Base-by-base conservation (phyloP, 2,113 vertebrate species). In the Nansenia antarctica region DNA sequence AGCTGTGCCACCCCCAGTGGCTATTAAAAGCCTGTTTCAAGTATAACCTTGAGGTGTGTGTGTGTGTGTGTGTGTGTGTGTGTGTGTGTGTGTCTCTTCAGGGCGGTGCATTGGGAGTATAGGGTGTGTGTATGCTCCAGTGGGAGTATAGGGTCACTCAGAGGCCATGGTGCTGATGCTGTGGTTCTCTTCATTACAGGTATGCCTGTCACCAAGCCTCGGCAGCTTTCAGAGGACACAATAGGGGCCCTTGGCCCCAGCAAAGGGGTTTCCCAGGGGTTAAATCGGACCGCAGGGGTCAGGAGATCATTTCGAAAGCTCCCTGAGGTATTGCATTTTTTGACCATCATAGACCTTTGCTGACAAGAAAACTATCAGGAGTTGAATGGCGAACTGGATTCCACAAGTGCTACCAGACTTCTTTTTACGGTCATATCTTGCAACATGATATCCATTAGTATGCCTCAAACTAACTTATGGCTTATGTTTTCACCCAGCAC, bases 261-360 rank as follows among this genome's bases (percentile, higher is more conserved):
- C 60, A 99, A 97, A 80, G 95, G 95, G 59, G 95, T 95, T 63
- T n/a, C 93, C 14, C 96, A 97, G 86, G 97, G 98, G 18, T 86
- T 98, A 80, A 98, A 98, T 85, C 93, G 98, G 66, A 94, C 93
- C 0, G 90, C 97, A 0, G 98, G 95, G 27, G 98, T 99, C 90
- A 92, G 98, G 82, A 95, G 96, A 81, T 99, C 98, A 0, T 99
- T 99, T 90, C 94, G 96, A 62, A 99, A 97, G 90, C 81, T 91
- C 72, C 96, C 96, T 0, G 97, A 99, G 96, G 98, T 99, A 94
- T 53, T 34, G n/a, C 62, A 9, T 2, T 12, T n/a, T 14, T 22
- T 31, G 22, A 24, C n/a, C n/a, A n/a, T n/a, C n/a, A n/a, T n/a
- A n/a, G n/a, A n/a, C n/a, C n/a, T n/a, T n/a, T n/a, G n/a, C n/a